Conservation (phyloP, 2,113 vertebrate species). For the Brachypteracias leptosomus region DNA sequence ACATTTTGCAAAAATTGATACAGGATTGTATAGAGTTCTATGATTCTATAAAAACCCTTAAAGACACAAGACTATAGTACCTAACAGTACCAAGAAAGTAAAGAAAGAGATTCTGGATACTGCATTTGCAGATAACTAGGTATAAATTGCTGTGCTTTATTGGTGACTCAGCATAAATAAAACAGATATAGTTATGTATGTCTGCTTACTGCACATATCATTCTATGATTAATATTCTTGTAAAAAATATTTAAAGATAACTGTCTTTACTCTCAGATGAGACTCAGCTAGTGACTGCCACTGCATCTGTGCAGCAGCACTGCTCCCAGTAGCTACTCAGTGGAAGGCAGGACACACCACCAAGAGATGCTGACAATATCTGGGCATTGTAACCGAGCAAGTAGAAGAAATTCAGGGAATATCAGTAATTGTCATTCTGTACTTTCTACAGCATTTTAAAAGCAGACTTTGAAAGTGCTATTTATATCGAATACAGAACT, state of each 20-base stretch:
- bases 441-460: not conserved
- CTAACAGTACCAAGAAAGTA: not conserved
- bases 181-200: not conserved
- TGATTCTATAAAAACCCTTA: not conserved
- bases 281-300: not conserved
- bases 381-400: not conserved
- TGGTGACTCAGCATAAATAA: not conserved
- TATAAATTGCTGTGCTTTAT: not conserved
- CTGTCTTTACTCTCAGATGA: not conserved
- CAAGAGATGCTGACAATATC: not conserved
- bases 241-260: not conserved
- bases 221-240: not conserved
- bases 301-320: not conserved
- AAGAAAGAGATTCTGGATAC: not conserved
- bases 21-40: not conserved
- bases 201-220: not conserved
- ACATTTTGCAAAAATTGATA: not conserved
- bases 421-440: not conserved
- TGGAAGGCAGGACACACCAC: not conserved
- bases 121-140: not conserved
- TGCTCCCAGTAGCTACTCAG: not conserved
- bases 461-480: not conserved
- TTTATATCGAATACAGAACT: not conserved
- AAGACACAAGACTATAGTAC: not conserved
- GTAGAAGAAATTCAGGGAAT: not conserved